Evolutionary conservation across 2,113 vertebrate genomes (phyloP), one percentile per base, ranked within the genome.

Genomic region (Myrmophylax atrothorax): DNA sequence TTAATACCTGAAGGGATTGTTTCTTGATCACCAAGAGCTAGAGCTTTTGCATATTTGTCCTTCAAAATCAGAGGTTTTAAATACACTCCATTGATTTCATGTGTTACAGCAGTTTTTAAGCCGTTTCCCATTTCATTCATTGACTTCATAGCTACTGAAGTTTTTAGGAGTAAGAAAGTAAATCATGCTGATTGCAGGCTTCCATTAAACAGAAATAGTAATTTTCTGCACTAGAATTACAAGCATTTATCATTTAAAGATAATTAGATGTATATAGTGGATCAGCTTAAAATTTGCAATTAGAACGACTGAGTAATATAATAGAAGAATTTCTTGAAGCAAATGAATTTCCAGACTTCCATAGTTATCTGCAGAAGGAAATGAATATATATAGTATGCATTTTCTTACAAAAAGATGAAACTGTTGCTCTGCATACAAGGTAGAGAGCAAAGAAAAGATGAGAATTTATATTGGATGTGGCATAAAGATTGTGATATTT

Each of bases 281-380:
- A 52, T 96, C 87, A 96, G 87, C 56, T 91, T 94, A 82, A 94
- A 92, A 89, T 94, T 81, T 92, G 60, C 69, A 91, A 64, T 95
- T 93, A 93, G 94, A 93, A 83, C n/a, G 12, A 90, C 49, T 89
- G 66, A 90, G 37, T 75, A 82, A 94, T 79, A 74, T n/a, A 95
- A 88, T 50, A 87, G 66, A 77, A 81, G 28, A 84, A 78, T 59
- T 87, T 89, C 63, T 87, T 92, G 85, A 91, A 83, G 56, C 16
- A 90, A 83, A 77, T 93, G 33, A 89, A 91, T 88, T 77, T 95
- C 22, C n/a, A 96, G 76, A 76, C 79, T 77, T 78, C 85, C 26
- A 56, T 73, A 93, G 31, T 40, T 70, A 46, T 87, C 81, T 80
- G 52, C 52, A 90, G 92, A 88, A 69, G 38, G 40, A 90, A 42